These are phyloP conservation scores for Scaptodrosophila latifasciaeformis DNA, from an alignment of 2,888 invertebrate species.

Conservation along the genomic window DNA sequence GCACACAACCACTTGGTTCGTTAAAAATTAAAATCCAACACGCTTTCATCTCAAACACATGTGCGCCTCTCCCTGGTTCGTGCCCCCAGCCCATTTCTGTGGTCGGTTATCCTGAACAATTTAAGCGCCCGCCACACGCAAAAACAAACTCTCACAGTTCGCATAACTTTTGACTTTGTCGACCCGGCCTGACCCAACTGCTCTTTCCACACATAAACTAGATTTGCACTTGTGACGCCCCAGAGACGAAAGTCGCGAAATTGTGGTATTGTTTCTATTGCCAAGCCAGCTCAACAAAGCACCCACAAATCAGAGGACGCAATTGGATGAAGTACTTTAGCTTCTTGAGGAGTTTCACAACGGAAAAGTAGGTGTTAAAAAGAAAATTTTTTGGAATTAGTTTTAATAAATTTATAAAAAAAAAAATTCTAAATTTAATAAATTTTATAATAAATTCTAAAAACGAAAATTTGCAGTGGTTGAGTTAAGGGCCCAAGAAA, in stretches of 20 bases:
- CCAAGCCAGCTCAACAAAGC: not conserved
- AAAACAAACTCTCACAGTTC: conserved; percentile 26
- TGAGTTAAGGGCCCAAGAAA: conserved; percentile 10
- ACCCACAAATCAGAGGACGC: not conserved
- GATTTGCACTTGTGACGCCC: conserved; percentile 57
- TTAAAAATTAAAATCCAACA: conserved; percentile 62
- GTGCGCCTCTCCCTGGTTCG: conserved; percentile 1
- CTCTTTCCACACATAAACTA: conserved; percentile 33
- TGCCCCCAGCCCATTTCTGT: conserved; percentile 10
- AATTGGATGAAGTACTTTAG: too few relatives aligned
- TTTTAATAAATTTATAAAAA: too few relatives aligned
- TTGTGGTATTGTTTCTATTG: not conserved
- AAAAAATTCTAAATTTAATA: not conserved
- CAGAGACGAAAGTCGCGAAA: conserved; percentile 28
- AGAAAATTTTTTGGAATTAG: too few relatives aligned
- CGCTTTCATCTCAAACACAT: conserved; percentile 21
- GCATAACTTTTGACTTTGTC: conserved; percentile 46
- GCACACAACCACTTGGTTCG: conserved; percentile 25
- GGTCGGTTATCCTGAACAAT: conserved; percentile 41
- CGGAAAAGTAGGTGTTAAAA: too few relatives aligned
- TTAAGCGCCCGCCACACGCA: conserved; percentile 54
- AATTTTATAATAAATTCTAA: too few relatives aligned
- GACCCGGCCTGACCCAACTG: not conserved
- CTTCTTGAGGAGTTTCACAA: too few relatives aligned
- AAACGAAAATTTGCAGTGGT: conserved; percentile 3